Evolutionary conservation across 2,888 invertebrate species (phyloP).

Genomic region (Panopea generosa): DNA sequence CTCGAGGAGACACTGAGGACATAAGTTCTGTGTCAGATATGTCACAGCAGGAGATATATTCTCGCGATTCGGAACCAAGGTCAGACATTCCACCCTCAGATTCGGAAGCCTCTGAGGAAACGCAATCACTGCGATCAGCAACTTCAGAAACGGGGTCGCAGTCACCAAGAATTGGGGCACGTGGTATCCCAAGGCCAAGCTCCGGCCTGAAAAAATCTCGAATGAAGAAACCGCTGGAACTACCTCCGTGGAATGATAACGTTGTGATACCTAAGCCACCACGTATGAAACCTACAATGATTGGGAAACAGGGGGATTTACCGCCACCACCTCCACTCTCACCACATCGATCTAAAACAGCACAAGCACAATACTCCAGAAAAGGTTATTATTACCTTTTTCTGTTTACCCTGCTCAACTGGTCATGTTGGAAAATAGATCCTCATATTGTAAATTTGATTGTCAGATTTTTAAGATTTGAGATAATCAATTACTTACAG

Average conservation of each 20-base stretch:
- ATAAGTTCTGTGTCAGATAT: conserved; percentile 32
- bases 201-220: not conserved
- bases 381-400: conserved; percentile 49
- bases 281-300: conserved; percentile 55
- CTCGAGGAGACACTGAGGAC: conserved; percentile 28
- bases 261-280: conserved; percentile 56
- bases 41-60: conserved; percentile 5
- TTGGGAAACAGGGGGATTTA: conserved; percentile 57
- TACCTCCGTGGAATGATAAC: conserved; percentile 63
- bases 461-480: too few species aligned
- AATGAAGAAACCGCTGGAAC: conserved; percentile 44
- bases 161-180: not conserved
- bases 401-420: not conserved
- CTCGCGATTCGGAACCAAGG: conserved; percentile 4
- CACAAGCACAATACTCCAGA: conserved; percentile 43
- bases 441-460: not conserved
- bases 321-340: conserved; percentile 39
- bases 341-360: conserved; percentile 48
- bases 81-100: conserved; percentile 44
- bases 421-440: not conserved
- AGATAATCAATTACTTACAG: too few species aligned
- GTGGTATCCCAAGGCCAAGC: conserved; percentile 30
- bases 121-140: conserved; percentile 12
- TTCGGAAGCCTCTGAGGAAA: not conserved
- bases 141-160: conserved; percentile 28